Evolutionary conservation across 1,140 invertebrate species (phyloP), one percentile per base, ranked within the genome.

Genomic region (Bombus difficillimus): DNA sequence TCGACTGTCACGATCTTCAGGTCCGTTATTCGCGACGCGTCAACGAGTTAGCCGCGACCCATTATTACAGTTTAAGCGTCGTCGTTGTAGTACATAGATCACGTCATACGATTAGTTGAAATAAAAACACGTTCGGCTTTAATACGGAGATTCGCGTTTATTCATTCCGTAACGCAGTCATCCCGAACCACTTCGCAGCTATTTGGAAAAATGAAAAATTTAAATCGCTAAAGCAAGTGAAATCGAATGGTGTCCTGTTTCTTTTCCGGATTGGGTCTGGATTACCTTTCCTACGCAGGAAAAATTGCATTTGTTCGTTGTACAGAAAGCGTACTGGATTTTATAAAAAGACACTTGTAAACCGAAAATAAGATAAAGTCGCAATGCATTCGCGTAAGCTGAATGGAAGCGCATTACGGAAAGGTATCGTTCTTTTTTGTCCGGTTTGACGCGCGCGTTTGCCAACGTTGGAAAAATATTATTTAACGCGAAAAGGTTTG

Each of bases 281-380:
- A 81, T 62, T 81, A 72, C n/a, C n/a, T 73, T 59, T 39, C 9
- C 32, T 9, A 37, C 37, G n/a, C 0, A 1, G 37, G 12, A 28
- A 18, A 34, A 72, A 59, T 73, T 34, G 80, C 68, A 43, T 62
- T 81, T 39, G 18, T 34, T 39, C 28, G 43, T 15, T 18, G 66
- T 6, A 13, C 25, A 28, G 62, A 47, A 68, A 37, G 43, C 43
- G 62, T 53, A 39, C 25, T 28, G 64, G 64, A 69, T 43, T 47
- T 34, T 37, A 5, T 28, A 59, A 77, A 18, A n/a, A 41, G 47
- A 81, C 37, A 25, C 64, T 80, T 53, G 64, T 53, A 53, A 80
- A 53, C 41, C 34, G 34, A 39, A 66, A 43, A 47, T 73, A 73
- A 73, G 41, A 73, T 43, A 73, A 47, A 43, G 41, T 73, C 41